phyloP scores from a whole-genome alignment of 1,140 invertebrate species.

The Danaus plexippus region DNA sequence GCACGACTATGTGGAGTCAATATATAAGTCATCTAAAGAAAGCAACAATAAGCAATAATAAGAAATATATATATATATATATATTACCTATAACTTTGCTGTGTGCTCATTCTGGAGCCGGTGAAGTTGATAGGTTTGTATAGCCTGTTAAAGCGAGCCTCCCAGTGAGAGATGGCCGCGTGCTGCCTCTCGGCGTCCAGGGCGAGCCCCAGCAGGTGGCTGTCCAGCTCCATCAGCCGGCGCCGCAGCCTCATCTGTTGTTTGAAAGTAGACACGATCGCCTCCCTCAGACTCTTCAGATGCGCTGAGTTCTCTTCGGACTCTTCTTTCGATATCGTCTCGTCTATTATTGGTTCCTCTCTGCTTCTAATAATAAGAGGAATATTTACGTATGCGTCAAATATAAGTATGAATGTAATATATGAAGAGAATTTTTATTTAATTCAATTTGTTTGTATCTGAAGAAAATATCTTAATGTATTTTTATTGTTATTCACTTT shows the following conservation, averaged over 20 bases:
- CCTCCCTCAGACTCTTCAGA: constrained; percentile 82
- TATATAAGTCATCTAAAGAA: no score
- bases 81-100: constrained; percentile 72
- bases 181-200: constrained; percentile 90
- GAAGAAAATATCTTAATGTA: background rate
- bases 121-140: constrained; percentile 75
- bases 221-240: constrained; percentile 89
- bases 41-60: no score
- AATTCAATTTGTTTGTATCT: background rate
- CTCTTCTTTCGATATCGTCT: constrained; percentile 33
- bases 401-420: no score
- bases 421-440: no score
- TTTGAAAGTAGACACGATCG: constrained; percentile 89
- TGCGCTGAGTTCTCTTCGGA: constrained; percentile 71
- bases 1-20: no score
- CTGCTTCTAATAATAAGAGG: constrained; percentile 16
- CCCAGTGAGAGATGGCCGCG: constrained; percentile 89
- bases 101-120: constrained; percentile 72
- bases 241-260: constrained; percentile 91
- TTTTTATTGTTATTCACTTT: constrained; percentile 37
- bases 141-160: constrained; percentile 82
- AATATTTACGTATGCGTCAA: no score
- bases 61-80: no score
- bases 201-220: constrained; percentile 84
- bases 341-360: constrained; percentile 38